A percentile compares a stretch with the other conserved stretches of the same genome.
Conservation (phyloP, 2,888 invertebrate genomes). For the Dorcus parallelipipedus region DNA sequence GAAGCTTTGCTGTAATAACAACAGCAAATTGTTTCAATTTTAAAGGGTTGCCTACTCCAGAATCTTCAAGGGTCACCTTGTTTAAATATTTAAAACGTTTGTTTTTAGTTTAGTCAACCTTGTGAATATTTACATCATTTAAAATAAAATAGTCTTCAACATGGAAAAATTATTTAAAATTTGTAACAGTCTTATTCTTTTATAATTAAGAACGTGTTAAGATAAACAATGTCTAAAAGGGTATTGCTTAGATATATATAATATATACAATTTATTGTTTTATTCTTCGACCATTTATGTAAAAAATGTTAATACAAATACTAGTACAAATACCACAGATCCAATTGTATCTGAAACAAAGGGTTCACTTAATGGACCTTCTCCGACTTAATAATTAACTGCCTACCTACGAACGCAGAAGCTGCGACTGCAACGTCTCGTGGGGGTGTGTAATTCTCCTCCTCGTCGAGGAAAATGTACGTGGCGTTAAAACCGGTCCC, state of each 20-base stretch:
- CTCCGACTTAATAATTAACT: no score
- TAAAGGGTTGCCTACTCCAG: no score
- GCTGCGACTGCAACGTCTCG: conserved; percentile 5
- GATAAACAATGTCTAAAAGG: neutral
- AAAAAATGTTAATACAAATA: conserved; percentile 19
- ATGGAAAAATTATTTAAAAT: neutral
- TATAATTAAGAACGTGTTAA: neutral
- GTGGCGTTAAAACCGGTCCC: conserved; percentile 91
- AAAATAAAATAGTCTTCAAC: no score
- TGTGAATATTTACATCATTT: no score
- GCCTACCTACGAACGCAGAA: no score
- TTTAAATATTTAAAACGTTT: no score
- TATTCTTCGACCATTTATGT: conserved; percentile 2
- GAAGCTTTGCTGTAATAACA: no score
- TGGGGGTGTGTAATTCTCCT: conserved; percentile 55
- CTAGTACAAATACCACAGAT: conserved; percentile 18
- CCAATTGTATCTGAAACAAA: conserved; percentile 21
- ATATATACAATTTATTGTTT: neutral
- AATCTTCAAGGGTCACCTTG: no score
- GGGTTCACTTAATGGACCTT: no score
- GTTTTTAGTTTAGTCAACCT: no score
- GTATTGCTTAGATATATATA: conserved; percentile 1
- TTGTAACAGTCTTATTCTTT: neutral
- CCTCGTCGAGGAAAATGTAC: conserved; percentile 78
- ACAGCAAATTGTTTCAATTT: no score